A percentile compares a stretch with the other conserved stretches of the same genome.
These are phyloP conservation scores for Antheraea yamamai DNA, from an alignment of 2,888 invertebrate genomes.

Conservation along the genomic window DNA sequence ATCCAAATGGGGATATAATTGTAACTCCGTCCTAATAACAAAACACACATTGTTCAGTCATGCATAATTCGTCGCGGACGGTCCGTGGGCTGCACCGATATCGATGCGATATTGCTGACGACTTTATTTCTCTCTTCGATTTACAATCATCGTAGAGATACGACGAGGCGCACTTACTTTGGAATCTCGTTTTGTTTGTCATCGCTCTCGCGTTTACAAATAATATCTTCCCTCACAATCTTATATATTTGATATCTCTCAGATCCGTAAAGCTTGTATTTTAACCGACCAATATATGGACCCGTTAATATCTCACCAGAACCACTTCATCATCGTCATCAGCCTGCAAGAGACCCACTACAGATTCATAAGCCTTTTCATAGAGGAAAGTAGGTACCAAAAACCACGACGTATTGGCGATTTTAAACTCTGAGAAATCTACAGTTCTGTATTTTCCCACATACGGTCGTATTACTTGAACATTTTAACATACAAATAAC, in stretches of 20 bases:
- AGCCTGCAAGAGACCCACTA: too few relatives aligned
- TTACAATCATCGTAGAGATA: conserved; percentile 48
- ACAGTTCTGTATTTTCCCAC: too few relatives aligned
- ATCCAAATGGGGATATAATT: background rate
- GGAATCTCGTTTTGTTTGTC: conserved; percentile 12
- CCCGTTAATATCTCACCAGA: too few relatives aligned
- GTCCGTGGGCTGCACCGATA: conserved; percentile 54
- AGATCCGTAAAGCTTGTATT: background rate
- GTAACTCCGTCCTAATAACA: conserved; percentile 19
- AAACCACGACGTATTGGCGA: too few relatives aligned
- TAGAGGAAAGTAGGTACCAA: too few relatives aligned
- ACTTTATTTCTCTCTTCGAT: conserved; percentile 68
- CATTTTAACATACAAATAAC: too few relatives aligned
- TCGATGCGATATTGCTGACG: conserved; percentile 63
- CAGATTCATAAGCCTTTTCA: too few relatives aligned
- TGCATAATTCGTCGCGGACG: conserved; percentile 43
- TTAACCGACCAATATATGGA: background rate
- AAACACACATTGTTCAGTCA: conserved; percentile 27
- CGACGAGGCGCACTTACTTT: conserved; percentile 30
- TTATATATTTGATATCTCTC: background rate
- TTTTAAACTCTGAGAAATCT: too few relatives aligned
- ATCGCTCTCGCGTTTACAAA: background rate
- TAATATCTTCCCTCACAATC: background rate
- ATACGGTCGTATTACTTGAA: too few relatives aligned
- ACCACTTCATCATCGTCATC: too few relatives aligned